Conservation (phyloP, 1,140 invertebrate genomes). For the Hermatobates lingyangjiaoensis region DNA sequence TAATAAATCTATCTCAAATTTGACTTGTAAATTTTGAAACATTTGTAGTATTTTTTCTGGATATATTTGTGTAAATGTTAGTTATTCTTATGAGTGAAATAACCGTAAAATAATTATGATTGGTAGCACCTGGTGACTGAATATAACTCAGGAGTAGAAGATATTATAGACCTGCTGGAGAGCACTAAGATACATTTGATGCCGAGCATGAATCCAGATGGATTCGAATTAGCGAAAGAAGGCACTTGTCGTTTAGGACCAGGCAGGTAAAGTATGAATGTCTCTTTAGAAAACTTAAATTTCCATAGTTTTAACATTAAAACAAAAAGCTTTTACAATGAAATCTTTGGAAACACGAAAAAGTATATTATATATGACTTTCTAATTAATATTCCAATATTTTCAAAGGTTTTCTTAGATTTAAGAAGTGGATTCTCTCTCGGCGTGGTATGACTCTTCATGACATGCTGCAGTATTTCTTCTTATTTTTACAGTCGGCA, state of each 20-base stretch:
- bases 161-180: conserved; percentile 65
- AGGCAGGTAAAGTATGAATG: conserved; percentile 31
- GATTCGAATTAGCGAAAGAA: conserved; percentile 67
- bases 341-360: neutral
- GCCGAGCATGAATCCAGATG: conserved; percentile 83
- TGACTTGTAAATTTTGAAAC: too few relatives aligned
- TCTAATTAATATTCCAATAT: too few relatives aligned
- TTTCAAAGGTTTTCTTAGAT: too few relatives aligned
- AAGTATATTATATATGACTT: too few relatives aligned
- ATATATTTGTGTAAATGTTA: too few relatives aligned
- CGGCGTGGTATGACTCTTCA: too few relatives aligned
- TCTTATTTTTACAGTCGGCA: too few relatives aligned
- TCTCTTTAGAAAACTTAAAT: neutral
- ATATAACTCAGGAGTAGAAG: conserved; percentile 54
- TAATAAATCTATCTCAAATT: too few relatives aligned
- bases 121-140: conserved; percentile 58
- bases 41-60: too few relatives aligned
- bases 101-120: neutral
- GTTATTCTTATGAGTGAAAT: too few relatives aligned
- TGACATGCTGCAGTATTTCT: too few relatives aligned
- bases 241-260: conserved; percentile 66
- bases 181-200: conserved; percentile 80
- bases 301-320: neutral
- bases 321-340: neutral
- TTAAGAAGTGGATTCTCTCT: too few relatives aligned